Evolutionary conservation across 2,888 invertebrate species (phyloP), one percentile per base, ranked within the genome.

Genomic region (Plemyria rubiginata): DNA sequence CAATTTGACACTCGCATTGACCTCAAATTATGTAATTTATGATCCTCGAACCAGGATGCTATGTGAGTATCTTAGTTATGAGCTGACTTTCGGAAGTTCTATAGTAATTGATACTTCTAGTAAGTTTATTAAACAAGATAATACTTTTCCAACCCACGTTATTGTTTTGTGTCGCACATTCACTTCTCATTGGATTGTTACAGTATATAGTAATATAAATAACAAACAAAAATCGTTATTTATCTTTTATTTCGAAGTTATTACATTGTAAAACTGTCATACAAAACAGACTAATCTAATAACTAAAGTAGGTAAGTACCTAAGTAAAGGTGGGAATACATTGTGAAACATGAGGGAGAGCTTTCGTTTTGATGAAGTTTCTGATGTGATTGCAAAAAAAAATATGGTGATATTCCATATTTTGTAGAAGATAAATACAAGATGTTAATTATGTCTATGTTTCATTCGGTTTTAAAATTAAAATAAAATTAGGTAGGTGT

Each of bases 1-100:
- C 81, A 80, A 85, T 84, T 85, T 87, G 85, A 84, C 86, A 81
- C 78, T 73, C 75, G 66, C 72, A 77, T 86, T 89, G 85, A 89
- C 89, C 89, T 72, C 69, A 60, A 70, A 74, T 80, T 78, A 74
- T 57, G 53, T 67, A 58, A 62, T 68, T 64, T 57, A 56, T 41
- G 53, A 56, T 63, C 40, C 54, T 57, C 51, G 38, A 61, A 64
- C 65, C 68, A 66, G 65, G 66, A 54, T 67, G 48, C 38, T 36
- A 3, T 22, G 12, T 22, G 22, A 3, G 22, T 13, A 40, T 38
- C 36, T 11, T 38, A 38, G 11, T 32, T 32, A 22, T 22, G 4
- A 32, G 32, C 32, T 4, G 4, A 32, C 32, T 6, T 32, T 22
- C 22, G 22, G 22, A 22, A 22, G 22, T 22, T 22, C 22, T 22